Base-by-base conservation (phyloP, 2,797 vertebrate species). In the Myiothlypis coronata region DNA sequence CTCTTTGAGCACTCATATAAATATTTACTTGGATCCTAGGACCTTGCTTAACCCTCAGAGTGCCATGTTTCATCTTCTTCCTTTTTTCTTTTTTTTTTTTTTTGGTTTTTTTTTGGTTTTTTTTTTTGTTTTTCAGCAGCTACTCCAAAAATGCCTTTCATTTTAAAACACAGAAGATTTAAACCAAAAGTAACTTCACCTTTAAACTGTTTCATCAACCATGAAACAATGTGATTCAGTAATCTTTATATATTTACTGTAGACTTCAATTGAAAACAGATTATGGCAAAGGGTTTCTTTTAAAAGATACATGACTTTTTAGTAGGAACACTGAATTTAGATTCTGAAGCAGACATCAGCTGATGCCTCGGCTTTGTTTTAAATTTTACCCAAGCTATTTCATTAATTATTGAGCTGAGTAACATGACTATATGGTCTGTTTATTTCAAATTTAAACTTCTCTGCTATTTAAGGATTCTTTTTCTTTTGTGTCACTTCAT, bases 1-100 rank as follows among this genome's bases (percentile, higher is more conserved):
- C 46, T 89, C 96, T 97, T 96, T 92, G 94, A 98, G 96, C 84
- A 93, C 94, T 97, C 91, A 68, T 97, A 97, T 98, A 98, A 98
- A 98, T 98, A 98, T 98, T 98, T 98, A 98, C 97, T 97, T 92
- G 76, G 92, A 93, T 97, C 87, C 90, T 96, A 89, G 95, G 93
- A 97, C 95, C 96, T 97, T 93, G 86, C 87, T 98, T 98, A 98
- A 98, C 97, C 95, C 97, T 94, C 75, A 71, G 78, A 55, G 89
- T 81, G 78, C 97, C 96, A 86, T 2, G 4, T 93, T 97, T 96
- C 86, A 76, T 94, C 90, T 83, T 93, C 65, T 85, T 70, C 53
- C 43, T 92, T 89, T 87, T 90, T 93, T 78, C 28, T 83, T 91
- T 87, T 37, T 39, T 35, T 35, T 24, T 16, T 16, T 34, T 59